Percentiles rank a stretch among this genome's conserved stretches.
Evolutionary conservation across 2,888 invertebrate species (phyloP).

Genomic region (Noctua comes): DNA sequence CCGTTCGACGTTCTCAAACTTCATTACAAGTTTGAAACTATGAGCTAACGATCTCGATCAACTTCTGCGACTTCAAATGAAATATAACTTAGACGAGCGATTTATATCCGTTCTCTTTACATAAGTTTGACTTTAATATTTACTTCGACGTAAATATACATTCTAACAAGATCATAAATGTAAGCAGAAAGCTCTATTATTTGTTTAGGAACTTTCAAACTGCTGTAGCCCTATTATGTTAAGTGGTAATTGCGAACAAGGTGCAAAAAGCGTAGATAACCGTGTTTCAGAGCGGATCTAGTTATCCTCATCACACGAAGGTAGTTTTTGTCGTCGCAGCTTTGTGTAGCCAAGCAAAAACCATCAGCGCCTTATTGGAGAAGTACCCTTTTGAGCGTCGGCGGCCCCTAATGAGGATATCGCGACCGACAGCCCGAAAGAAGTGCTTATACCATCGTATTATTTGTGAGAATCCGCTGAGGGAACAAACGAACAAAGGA

Average conservation of each 20-base stretch:
- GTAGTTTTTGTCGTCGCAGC: conserved; percentile 49
- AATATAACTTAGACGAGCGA: conserved; percentile 34
- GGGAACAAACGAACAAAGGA: conserved; percentile 43
- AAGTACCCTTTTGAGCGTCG: conserved; percentile 63
- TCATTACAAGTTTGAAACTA: conserved; percentile 54
- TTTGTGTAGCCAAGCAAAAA: conserved; percentile 59
- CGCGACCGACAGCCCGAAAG: conserved; percentile 54
- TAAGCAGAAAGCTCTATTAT: conserved; percentile 11
- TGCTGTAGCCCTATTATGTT: conserved; percentile 8
- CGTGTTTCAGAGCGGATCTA: conserved; percentile 21
- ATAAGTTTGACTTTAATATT: conserved; percentile 14
- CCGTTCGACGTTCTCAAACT: conserved; percentile 34
- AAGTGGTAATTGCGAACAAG: conserved; percentile 24
- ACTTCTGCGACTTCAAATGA: conserved; percentile 41
- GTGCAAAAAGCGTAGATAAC: conserved; percentile 29
- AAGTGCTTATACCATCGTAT: conserved; percentile 64
- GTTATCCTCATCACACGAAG: conserved; percentile 28
- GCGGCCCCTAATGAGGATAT: conserved; percentile 66
- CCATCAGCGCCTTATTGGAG: conserved; percentile 63
- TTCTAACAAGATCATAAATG: conserved; percentile 1
- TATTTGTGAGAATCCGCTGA: conserved; percentile 44
- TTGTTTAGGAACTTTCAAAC: conserved; percentile 13
- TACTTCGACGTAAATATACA: not conserved
- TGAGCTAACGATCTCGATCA: conserved; percentile 45
- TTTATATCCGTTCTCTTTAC: conserved; percentile 25